A percentile compares a stretch with the other conserved stretches of the same genome.
Evolutionary conservation across 2,797 vertebrate genomes (phyloP).

Genomic region (Lagodon rhomboides): DNA sequence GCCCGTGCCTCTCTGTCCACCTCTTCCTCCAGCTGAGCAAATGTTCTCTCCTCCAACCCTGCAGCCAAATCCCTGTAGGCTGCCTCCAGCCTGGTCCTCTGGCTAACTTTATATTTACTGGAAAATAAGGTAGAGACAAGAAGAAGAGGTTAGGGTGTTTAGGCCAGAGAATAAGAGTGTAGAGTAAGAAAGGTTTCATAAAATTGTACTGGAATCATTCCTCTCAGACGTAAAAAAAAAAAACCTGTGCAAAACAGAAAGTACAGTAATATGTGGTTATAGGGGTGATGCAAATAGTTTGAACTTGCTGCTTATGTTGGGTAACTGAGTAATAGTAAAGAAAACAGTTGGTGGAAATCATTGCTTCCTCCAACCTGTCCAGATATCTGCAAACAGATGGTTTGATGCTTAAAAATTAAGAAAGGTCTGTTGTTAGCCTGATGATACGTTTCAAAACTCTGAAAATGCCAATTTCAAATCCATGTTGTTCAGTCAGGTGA

Average conservation of each 20-base stretch:
- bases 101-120: constrained; percentile 52
- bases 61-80: constrained; percentile 62
- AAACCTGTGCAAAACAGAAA: too few relatives aligned
- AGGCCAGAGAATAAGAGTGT: background rate
- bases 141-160: background rate
- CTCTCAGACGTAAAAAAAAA: too few relatives aligned
- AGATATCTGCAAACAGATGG: background rate
- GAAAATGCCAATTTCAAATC: too few relatives aligned
- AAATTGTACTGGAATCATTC: background rate
- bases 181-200: background rate
- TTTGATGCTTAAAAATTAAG: background rate
- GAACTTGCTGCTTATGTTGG: background rate
- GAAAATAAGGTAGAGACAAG: constrained; percentile 10
- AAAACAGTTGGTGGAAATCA: too few relatives aligned
- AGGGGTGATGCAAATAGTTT: background rate
- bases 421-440: background rate
- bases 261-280: background rate
- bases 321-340: too few relatives aligned
- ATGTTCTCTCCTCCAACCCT: constrained; percentile 44
- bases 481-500: background rate
- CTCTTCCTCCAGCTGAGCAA: constrained; percentile 73
- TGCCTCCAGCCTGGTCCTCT: constrained; percentile 52
- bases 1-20: constrained; percentile 63
- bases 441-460: too few relatives aligned
- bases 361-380: background rate